Conservation (phyloP, 2,888 invertebrate genomes). For the Drosophila emarginata region DNA sequence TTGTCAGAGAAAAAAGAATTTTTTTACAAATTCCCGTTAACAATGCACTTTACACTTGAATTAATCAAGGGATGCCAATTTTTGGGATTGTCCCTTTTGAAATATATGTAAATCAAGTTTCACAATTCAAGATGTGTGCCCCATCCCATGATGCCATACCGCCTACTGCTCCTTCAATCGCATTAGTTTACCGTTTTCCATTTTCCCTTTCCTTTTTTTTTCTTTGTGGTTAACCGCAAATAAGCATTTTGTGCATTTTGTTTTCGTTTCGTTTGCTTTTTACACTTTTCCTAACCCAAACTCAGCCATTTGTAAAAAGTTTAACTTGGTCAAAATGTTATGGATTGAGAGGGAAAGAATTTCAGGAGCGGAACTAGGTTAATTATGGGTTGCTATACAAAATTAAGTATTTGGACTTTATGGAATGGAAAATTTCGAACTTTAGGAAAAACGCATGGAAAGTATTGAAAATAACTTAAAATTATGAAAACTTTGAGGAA, state of each 20-base stretch:
- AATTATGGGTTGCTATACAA: too few species aligned
- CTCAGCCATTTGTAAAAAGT: conserved; percentile 55
- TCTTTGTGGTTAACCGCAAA: conserved; percentile 68
- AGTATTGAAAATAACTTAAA: too few species aligned
- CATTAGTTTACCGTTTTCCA: conserved; percentile 64
- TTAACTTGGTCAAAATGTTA: conserved; percentile 32
- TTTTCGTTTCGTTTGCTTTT: conserved; percentile 49
- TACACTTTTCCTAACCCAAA: conserved; percentile 48
- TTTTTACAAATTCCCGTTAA: conserved; percentile 6
- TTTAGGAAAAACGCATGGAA: too few species aligned
- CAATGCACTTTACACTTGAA: conserved; percentile 61
- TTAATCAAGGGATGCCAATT: conserved; percentile 44
- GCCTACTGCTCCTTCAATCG: conserved; percentile 17
- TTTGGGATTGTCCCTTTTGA: background rate
- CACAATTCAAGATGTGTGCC: conserved; percentile 28
- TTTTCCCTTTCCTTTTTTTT: background rate
- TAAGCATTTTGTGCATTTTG: conserved; percentile 73
- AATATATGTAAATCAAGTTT: conserved; percentile 43
- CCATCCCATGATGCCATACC: background rate
- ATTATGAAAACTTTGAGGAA: too few species aligned
- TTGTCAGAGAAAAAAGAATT: conserved; percentile 2
- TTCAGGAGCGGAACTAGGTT: conserved; percentile 10
- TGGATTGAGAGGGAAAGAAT: conserved; percentile 14
- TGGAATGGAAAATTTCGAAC: too few species aligned
- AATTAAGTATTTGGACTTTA: too few species aligned